These are phyloP conservation scores for Apeira syringaria DNA, from an alignment of 2,888 invertebrate species.

Conservation along the genomic window DNA sequence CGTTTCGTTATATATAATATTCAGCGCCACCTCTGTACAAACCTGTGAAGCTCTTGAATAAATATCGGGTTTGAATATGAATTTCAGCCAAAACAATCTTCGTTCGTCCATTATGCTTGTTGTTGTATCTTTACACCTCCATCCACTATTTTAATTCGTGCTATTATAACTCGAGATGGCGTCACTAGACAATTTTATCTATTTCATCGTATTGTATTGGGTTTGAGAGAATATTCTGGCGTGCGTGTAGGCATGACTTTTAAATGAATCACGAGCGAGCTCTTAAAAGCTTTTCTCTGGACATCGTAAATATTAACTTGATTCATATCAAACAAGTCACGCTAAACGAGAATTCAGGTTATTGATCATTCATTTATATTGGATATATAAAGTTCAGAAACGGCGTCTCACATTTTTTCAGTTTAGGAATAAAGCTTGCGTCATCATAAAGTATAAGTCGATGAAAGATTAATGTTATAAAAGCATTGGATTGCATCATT, in stretches of 20 bases:
- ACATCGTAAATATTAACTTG: conserved; percentile 19
- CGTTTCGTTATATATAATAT: neutral
- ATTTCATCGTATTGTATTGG: neutral
- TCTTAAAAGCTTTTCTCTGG: conserved; percentile 13
- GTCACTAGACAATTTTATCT: neutral
- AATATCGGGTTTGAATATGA: conserved; percentile 5
- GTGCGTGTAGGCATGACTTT: neutral
- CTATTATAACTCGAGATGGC: conserved; percentile 2
- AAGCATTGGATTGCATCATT: no score
- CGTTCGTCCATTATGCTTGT: no score
- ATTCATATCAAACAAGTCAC: neutral
- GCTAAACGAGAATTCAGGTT: conserved; percentile 2
- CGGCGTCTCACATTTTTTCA: no score
- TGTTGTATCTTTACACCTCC: no score
- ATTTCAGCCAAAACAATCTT: no score
- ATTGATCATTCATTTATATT: no score
- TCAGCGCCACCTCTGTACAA: conserved; percentile 10
- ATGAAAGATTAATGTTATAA: no score
- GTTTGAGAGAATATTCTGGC: neutral
- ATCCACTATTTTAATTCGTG: no score
- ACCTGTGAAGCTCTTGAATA: neutral
- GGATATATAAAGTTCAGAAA: no score
- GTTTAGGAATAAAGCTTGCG: no score
- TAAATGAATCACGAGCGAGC: conserved; percentile 10
- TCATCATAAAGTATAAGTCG: no score